These are phyloP conservation scores for Melierax canorus DNA, from an alignment of 2,113 vertebrate genomes.

Conservation along the genomic window DNA sequence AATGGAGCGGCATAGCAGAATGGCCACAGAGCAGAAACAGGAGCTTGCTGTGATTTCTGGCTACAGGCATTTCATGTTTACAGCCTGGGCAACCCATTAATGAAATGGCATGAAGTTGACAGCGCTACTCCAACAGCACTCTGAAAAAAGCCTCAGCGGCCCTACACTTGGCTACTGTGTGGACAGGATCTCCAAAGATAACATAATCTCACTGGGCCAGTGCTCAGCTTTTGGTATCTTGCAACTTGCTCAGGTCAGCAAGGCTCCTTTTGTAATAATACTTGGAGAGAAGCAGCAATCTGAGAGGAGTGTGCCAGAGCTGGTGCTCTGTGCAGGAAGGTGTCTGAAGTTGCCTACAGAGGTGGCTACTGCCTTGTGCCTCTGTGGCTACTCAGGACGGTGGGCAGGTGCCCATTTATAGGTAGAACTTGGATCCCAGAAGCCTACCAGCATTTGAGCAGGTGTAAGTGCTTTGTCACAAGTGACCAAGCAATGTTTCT, in stretches of 20 bases:
- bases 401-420: neutral
- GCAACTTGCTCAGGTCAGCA: neutral
- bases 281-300: neutral
- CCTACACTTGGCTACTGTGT: neutral
- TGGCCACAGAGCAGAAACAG: neutral
- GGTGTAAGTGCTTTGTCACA: neutral
- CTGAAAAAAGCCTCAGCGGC: neutral
- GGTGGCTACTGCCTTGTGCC: no score
- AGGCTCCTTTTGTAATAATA: neutral
- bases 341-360: neutral
- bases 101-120: neutral
- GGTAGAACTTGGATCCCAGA: neutral
- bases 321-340: neutral
- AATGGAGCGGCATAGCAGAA: neutral
- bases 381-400: neutral
- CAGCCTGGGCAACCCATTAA: neutral
- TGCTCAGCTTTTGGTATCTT: neutral
- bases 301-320: neutral
- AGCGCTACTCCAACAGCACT: neutral
- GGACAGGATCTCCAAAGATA: neutral
- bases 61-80: rapidly evolving
- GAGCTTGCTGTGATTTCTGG: neutral
- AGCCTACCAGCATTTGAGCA: neutral
- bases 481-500: rapidly evolving
- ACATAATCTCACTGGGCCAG: neutral